Evolutionary conservation across 2,888 invertebrate genomes (phyloP).

Genomic region (Hypena proboscidalis): DNA sequence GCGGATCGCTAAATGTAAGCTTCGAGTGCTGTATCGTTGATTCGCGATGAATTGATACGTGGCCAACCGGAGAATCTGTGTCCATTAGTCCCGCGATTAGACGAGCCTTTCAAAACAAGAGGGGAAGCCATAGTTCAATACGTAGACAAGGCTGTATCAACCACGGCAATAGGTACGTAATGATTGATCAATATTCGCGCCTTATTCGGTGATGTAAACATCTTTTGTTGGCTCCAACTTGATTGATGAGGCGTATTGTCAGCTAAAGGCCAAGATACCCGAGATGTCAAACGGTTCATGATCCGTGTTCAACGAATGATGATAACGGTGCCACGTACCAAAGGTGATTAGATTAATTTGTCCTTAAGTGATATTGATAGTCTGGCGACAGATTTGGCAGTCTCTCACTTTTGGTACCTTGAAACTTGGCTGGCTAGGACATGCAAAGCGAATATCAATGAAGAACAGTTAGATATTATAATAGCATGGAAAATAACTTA

Average conservation of each 20-base stretch:
- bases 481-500: no score
- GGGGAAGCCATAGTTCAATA: background rate
- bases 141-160: slow-evolving; percentile 11
- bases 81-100: no score
- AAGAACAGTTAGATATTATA: background rate
- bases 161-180: slow-evolving; percentile 13
- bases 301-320: slow-evolving; percentile 50
- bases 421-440: slow-evolving; percentile 10
- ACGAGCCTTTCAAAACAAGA: background rate
- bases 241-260: slow-evolving; percentile 81
- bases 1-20: slow-evolving; percentile 51
- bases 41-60: background rate
- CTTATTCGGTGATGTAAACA: slow-evolving; percentile 49
- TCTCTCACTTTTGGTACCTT: slow-evolving; percentile 30
- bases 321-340: slow-evolving; percentile 39
- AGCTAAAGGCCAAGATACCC: slow-evolving; percentile 67
- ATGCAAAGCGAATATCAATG: slow-evolving; percentile 29
- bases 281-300: slow-evolving; percentile 69
- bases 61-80: no score
- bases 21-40: slow-evolving; percentile 28
- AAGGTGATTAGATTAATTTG: slow-evolving; percentile 38
- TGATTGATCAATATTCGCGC: slow-evolving; percentile 36
- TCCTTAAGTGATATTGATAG: slow-evolving; percentile 16
- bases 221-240: slow-evolving; percentile 71
- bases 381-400: background rate